A percentile compares a stretch with the other conserved stretches of the same genome.
Evolutionary conservation across 1,140 invertebrate genomes (phyloP).

Genomic region (Andricus grossulariae): DNA sequence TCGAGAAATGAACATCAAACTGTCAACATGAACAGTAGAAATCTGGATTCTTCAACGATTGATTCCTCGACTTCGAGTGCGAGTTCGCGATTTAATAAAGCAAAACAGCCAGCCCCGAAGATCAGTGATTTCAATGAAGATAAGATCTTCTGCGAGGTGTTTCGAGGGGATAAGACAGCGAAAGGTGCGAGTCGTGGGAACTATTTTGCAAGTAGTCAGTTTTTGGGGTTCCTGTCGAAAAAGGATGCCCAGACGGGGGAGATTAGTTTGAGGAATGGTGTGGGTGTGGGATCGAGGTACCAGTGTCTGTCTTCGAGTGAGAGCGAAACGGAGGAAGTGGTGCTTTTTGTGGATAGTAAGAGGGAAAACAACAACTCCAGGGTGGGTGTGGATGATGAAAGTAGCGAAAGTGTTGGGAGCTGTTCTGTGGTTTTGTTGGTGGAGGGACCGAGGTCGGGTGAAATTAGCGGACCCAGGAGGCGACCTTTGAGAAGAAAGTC

Average conservation of each 20-base stretch:
- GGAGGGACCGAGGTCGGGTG: constrained; percentile 44
- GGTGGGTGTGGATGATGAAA: constrained; percentile 1
- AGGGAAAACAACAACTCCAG: not conserved
- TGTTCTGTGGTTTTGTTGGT: constrained; percentile 50
- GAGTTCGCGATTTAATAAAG: constrained; percentile 47
- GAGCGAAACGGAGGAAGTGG: constrained; percentile 57
- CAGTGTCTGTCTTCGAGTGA: constrained; percentile 65
- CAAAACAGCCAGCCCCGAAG: constrained; percentile 52
- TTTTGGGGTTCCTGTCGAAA: constrained; percentile 65
- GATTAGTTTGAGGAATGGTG: constrained; percentile 36
- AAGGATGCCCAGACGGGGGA: constrained; percentile 13
- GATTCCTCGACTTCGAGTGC: constrained; percentile 62
- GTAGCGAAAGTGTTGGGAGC: constrained; percentile 34
- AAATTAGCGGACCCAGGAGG: constrained; percentile 54
- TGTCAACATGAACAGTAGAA: constrained; percentile 37
- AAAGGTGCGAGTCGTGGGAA: constrained; percentile 49
- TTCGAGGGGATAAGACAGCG: constrained; percentile 40
- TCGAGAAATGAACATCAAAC: constrained; percentile 35
- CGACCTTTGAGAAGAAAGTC: constrained; percentile 69
- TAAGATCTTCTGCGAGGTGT: constrained; percentile 68
- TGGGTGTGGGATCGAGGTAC: constrained; percentile 43
- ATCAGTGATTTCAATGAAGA: constrained; percentile 74
- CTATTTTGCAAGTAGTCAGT: constrained; percentile 71
- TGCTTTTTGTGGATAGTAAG: constrained; percentile 39
- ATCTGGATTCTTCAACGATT: constrained; percentile 53